Conservation (phyloP, 2,888 invertebrate genomes). For the Bombylius discolor region DNA sequence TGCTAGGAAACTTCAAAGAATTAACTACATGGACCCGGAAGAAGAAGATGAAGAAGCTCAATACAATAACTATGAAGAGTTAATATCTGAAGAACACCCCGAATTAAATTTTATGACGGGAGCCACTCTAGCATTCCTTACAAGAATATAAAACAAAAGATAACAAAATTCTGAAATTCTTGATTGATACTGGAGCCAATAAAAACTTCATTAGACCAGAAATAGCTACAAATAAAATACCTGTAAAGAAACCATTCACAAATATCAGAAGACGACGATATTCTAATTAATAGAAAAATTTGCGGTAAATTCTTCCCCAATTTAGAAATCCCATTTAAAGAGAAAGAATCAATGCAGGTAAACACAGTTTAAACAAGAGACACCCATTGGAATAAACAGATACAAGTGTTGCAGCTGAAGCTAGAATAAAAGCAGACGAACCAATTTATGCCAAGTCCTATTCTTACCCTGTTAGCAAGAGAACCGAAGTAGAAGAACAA, state of each 20-base stretch:
- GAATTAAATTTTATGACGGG: too few species aligned
- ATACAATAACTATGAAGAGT: background rate
- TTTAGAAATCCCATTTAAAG: constrained; percentile 4
- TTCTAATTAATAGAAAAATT: too few species aligned
- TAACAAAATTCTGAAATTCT: background rate
- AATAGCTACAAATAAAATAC: background rate
- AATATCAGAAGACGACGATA: background rate
- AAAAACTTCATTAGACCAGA: background rate
- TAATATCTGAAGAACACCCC: too few species aligned
- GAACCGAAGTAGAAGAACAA: constrained; percentile 25
- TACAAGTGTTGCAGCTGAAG: constrained; percentile 21
- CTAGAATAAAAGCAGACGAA: constrained; percentile 19
- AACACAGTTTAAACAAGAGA: background rate
- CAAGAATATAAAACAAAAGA: background rate
- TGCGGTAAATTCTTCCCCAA: background rate
- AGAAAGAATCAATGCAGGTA: constrained; percentile 1
- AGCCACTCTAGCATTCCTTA: constrained; percentile 1
- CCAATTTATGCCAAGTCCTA: constrained; percentile 26
- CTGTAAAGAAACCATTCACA: background rate
- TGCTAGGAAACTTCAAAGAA: background rate
- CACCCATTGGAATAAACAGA: background rate
- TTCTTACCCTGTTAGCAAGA: constrained; percentile 25
- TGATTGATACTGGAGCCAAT: background rate
- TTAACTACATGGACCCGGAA: background rate
- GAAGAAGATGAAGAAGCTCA: background rate